Conservation (phyloP, 2,888 invertebrate genomes). For the Conistra vaccinii region DNA sequence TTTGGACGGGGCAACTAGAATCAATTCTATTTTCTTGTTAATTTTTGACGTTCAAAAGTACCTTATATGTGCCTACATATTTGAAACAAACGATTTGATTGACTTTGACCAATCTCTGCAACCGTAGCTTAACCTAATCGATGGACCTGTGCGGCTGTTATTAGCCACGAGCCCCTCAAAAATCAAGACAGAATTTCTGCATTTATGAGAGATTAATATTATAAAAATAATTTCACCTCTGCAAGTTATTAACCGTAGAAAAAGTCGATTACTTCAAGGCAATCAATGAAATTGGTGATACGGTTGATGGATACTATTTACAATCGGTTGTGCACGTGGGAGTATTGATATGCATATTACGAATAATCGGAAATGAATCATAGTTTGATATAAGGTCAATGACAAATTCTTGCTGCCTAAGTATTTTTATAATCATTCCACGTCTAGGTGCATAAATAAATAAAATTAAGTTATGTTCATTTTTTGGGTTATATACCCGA, state of each 20-base stretch:
- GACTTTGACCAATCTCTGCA: too few species aligned
- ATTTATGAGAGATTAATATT: not conserved
- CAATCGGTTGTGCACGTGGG: not conserved
- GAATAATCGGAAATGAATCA: slow-evolving; percentile 7
- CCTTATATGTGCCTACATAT: too few species aligned
- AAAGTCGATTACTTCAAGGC: not conserved
- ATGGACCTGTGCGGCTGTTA: not conserved
- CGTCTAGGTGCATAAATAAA: too few species aligned
- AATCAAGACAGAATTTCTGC: not conserved
- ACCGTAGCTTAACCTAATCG: not conserved
- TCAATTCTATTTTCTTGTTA: too few species aligned
- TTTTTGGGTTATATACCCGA: too few species aligned
- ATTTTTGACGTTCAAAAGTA: too few species aligned
- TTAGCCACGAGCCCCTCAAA: not conserved
- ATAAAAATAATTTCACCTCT: not conserved
- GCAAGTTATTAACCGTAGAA: too few species aligned
- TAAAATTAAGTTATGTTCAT: too few species aligned
- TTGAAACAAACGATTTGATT: too few species aligned
- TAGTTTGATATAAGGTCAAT: not conserved
- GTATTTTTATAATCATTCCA: not conserved
- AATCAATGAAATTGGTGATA: not conserved
- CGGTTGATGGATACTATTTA: not conserved
- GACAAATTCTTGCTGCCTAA: not conserved
- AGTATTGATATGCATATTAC: not conserved
- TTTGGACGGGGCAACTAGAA: too few species aligned